Conservation (phyloP, 2,888 invertebrate species). For the Andrena bicolor region DNA sequence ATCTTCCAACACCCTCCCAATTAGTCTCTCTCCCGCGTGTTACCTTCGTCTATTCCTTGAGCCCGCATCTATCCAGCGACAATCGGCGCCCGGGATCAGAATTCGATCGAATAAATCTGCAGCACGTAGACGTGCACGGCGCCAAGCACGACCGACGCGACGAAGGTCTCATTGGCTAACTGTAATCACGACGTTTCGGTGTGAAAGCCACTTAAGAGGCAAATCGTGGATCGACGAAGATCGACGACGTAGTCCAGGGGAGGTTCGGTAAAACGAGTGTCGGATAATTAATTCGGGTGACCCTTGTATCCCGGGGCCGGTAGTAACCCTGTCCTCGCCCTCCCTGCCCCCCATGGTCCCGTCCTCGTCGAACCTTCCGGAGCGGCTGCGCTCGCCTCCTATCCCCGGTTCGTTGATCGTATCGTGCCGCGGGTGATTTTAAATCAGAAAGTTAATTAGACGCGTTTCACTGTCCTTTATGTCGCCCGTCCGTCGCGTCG, state of each 20-base stretch:
- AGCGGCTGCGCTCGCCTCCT: slow-evolving; percentile 12
- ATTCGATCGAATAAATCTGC: slow-evolving; percentile 15
- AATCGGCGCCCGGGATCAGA: slow-evolving; percentile 1
- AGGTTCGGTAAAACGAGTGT: slow-evolving; percentile 76
- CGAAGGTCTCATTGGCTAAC: not conserved
- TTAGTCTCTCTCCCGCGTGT: slow-evolving; percentile 11
- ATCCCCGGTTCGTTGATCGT: slow-evolving; percentile 72
- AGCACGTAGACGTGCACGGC: slow-evolving; percentile 18
- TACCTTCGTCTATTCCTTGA: not conserved
- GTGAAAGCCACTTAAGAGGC: slow-evolving; percentile 58
- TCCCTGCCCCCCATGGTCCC: slow-evolving; percentile 24
- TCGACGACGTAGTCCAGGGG: slow-evolving; percentile 39
- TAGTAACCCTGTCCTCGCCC: slow-evolving; percentile 51
- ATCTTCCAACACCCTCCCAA: not conserved
- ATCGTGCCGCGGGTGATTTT: slow-evolving; percentile 80
- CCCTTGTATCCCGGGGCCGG: slow-evolving; percentile 67
- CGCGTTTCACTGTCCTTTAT: slow-evolving; percentile 78
- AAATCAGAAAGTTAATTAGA: slow-evolving; percentile 83
- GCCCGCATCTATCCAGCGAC: not conserved
- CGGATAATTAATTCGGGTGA: slow-evolving; percentile 80
- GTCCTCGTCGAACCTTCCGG: slow-evolving; percentile 6
- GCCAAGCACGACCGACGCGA: slow-evolving; percentile 8
- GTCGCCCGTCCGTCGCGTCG: slow-evolving; percentile 66
- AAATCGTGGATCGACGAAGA: slow-evolving; percentile 55
- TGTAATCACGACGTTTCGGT: slow-evolving; percentile 48